Percentiles rank a stretch among this genome's conserved stretches.
Evolutionary conservation across 2,888 invertebrate species (phyloP).

Genomic region (Zele albiditarsus): DNA sequence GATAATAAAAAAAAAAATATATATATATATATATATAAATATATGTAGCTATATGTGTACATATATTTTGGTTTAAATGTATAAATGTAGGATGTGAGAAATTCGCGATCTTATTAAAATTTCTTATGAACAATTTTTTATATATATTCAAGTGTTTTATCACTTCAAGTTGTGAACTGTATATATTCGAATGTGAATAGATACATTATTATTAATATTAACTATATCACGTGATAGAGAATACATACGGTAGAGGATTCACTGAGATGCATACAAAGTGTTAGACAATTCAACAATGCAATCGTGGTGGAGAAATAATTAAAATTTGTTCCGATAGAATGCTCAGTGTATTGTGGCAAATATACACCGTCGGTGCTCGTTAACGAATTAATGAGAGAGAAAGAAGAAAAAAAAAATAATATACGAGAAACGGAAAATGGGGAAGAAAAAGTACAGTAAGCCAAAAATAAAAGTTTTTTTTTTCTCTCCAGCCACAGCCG

Average conservation of each 20-base stretch:
- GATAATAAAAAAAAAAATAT: not conserved
- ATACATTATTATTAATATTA: not conserved
- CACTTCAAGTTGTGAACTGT: not conserved
- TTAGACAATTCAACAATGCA: no score
- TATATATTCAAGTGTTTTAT: not conserved
- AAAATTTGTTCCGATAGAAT: not conserved
- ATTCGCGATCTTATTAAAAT: no score
- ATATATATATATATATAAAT: not conserved
- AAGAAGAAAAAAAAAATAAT: not conserved
- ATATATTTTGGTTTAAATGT: not conserved
- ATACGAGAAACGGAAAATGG: not conserved
- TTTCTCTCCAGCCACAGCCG: not conserved
- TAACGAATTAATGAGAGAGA: not conserved
- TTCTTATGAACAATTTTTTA: no score
- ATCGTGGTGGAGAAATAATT: not conserved
- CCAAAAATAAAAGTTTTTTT: slow-evolving; percentile 4
- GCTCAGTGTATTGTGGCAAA: not conserved
- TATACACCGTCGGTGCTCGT: not conserved
- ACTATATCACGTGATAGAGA: no score
- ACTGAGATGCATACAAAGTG: no score
- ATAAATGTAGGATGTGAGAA: no score
- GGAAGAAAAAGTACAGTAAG: slow-evolving; percentile 4
- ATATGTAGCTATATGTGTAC: not conserved
- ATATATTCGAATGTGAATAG: not conserved
- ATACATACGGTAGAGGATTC: no score